phyloP scores from a whole-genome alignment of 1,140 invertebrate genomes.

The Drosophila kohkoa region DNA sequence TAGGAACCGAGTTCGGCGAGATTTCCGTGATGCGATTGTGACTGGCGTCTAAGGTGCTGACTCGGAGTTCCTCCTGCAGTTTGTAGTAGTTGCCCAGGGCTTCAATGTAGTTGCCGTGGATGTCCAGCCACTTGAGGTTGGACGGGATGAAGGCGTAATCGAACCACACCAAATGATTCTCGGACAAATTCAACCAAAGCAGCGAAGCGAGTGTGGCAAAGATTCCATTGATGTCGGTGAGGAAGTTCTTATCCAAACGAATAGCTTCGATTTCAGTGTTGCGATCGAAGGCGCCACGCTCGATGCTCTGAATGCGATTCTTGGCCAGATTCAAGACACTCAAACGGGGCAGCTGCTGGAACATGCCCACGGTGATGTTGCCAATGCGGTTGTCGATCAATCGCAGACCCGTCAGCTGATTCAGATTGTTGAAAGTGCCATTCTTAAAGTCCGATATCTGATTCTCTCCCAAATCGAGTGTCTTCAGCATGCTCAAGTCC shows the following conservation, averaged over 20 bases:
- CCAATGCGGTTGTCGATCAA: constrained; percentile 93
- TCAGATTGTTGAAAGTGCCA: constrained; percentile 90
- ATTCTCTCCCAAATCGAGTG: constrained; percentile 93
- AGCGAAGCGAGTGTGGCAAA: constrained; percentile 91
- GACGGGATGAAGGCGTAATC: constrained; percentile 92
- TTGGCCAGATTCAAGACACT: constrained; percentile 93
- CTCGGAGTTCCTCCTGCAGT: constrained; percentile 87
- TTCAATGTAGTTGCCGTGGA: constrained; percentile 92
- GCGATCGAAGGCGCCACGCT: constrained; percentile 90
- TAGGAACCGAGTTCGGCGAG: constrained; percentile 89
- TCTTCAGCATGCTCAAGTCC: constrained; percentile 91
- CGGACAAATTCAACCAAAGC: constrained; percentile 93
- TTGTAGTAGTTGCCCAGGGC: constrained; percentile 91
- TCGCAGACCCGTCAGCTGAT: constrained; percentile 91
- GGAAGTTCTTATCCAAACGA: constrained; percentile 91
- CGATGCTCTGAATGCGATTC: constrained; percentile 91
- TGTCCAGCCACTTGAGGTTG: constrained; percentile 92
- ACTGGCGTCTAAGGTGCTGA: constrained; percentile 91
- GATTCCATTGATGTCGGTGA: constrained; percentile 91
- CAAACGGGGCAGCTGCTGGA: constrained; percentile 89
- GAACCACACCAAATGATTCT: constrained; percentile 92
- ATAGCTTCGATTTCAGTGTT: constrained; percentile 92
- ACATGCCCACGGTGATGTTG: constrained; percentile 90
- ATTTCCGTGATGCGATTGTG: constrained; percentile 92
- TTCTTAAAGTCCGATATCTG: constrained; percentile 90